Evolutionary conservation across 1,140 invertebrate species (phyloP).

Genomic region (Mylabris phalerata): DNA sequence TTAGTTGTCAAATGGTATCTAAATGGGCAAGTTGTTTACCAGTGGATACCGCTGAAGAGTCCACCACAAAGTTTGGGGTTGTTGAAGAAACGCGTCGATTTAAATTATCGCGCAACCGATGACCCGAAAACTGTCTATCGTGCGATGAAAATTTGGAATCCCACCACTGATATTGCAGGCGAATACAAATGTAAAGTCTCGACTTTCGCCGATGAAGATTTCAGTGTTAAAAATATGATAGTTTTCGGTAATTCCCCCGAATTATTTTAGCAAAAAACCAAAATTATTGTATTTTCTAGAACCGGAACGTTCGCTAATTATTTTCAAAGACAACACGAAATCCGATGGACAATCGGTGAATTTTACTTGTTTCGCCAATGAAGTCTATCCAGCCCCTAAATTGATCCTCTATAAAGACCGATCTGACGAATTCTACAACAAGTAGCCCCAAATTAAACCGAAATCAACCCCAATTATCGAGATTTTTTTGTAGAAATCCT

Average conservation of each 20-base stretch:
- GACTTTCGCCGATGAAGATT: constrained; percentile 54
- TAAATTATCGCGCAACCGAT: constrained; percentile 51
- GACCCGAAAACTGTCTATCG: constrained; percentile 56
- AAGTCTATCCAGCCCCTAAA: constrained; percentile 44
- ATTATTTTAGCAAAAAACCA: not conserved
- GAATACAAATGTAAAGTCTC: constrained; percentile 61
- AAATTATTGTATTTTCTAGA: constrained; percentile 29
- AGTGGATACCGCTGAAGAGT: constrained; percentile 55
- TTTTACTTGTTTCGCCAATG: constrained; percentile 42
- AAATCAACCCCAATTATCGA: not conserved
- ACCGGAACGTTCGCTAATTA: constrained; percentile 29
- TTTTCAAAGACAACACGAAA: constrained; percentile 19
- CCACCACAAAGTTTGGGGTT: constrained; percentile 50
- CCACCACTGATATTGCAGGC: constrained; percentile 58
- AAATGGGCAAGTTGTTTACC: constrained; percentile 56
- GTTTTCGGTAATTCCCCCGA: constrained; percentile 48
- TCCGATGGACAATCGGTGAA: constrained; percentile 33
- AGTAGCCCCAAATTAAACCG: constrained; percentile 10
- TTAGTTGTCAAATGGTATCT: constrained; percentile 66
- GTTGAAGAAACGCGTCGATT: constrained; percentile 51
- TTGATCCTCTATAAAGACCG: constrained; percentile 36
- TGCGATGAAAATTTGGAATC: constrained; percentile 58
- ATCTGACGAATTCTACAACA: constrained; percentile 24
- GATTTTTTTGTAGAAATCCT: constrained; percentile 1
- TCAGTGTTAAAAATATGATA: constrained; percentile 52